A percentile compares a stretch with the other conserved stretches of the same genome.
These are phyloP conservation scores for Muricea muricata DNA, from an alignment of 92 coral and sea anemone species.

Conservation along the genomic window DNA sequence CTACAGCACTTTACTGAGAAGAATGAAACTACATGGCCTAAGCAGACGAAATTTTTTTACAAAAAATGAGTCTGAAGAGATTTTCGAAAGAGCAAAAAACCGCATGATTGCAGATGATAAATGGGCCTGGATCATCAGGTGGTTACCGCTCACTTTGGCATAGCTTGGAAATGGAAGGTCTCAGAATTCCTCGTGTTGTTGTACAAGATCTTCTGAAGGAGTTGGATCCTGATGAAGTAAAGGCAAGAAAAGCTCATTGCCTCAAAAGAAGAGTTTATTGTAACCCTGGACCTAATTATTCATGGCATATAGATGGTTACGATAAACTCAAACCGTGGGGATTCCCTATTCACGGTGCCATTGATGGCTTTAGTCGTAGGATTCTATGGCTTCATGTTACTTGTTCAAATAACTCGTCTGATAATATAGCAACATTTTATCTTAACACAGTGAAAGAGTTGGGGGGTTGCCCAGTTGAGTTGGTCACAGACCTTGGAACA, in stretches of 20 bases:
- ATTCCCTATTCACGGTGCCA: conserved; percentile 50
- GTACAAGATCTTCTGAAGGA: conserved; percentile 68
- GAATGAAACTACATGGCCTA: conserved; percentile 66
- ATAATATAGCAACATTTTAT: conserved; percentile 22
- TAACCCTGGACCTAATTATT: conserved; percentile 53
- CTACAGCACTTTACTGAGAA: conserved; percentile 62
- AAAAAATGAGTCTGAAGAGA: too few species aligned
- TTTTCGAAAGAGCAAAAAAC: too few species aligned
- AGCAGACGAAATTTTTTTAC: too few species aligned
- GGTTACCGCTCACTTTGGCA: conserved; percentile 72
- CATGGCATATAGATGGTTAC: conserved; percentile 74
- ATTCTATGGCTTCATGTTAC: conserved; percentile 31
- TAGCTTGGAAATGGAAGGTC: conserved; percentile 66
- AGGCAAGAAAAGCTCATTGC: conserved; percentile 49
- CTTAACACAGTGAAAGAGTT: conserved; percentile 15
- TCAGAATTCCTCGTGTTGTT: conserved; percentile 65
- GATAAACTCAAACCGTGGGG: conserved; percentile 34
- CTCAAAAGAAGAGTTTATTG: conserved; percentile 55
- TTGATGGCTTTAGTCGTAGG: conserved; percentile 22
- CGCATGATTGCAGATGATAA: conserved; percentile 21
- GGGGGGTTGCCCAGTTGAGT: conserved; percentile 62
- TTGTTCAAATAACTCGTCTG: conserved; percentile 15
- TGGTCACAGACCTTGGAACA: conserved; percentile 75
- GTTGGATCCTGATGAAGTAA: conserved; percentile 68
- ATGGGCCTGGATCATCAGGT: conserved; percentile 75